Evolutionary conservation across 2,113 vertebrate genomes (phyloP), one percentile per base, ranked within the genome.

Genomic region (Vidua macroura): DNA sequence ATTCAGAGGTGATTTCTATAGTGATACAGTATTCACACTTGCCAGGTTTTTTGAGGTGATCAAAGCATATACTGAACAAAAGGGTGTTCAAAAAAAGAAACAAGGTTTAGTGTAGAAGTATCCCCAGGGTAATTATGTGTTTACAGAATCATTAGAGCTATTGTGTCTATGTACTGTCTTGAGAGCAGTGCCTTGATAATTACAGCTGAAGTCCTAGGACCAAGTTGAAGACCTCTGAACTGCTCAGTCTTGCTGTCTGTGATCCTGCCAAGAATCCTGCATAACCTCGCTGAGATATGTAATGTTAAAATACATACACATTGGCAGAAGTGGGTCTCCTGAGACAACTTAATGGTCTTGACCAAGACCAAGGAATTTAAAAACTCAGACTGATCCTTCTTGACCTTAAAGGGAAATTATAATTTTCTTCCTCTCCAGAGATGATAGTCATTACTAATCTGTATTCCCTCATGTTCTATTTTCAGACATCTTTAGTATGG

Each of bases 181-280:
- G 81, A 77, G 90, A 95, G 83, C 83, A 93, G 95, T 91, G 88
- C 96, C 89, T 96, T 75, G 37, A 95, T 89, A 86, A 83, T 89
- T 92, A 74, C 80, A 81, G 78, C 93, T 86, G 68, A 73, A 80
- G 52, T 92, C 92, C 24, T 92, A 85, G 95, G 60, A 93, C 78
- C 87, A 78, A 90, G 78, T 72, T 91, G 80, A 94, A 95, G 69
- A 92, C 55, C 16, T 21, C 87, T 95, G 62, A 95, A 92, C 76
- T 86, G 31, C 94, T 51, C 51, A 63, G 37, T 92, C 78, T 94
- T 81, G 63, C n/a, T 82, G 27, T 73, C 43, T 81, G 67, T 64
- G n/a, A 55, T 85, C 89, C 69, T 80, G 35, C 33, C 48, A 83
- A 92, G 35, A 55, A 62, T 76, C 43, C 35, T 82, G 76, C 41